Percentiles rank a stretch among this genome's conserved stretches.
Conservation (phyloP, 2,113 vertebrate species). For the Thalassoma bifasciatum region DNA sequence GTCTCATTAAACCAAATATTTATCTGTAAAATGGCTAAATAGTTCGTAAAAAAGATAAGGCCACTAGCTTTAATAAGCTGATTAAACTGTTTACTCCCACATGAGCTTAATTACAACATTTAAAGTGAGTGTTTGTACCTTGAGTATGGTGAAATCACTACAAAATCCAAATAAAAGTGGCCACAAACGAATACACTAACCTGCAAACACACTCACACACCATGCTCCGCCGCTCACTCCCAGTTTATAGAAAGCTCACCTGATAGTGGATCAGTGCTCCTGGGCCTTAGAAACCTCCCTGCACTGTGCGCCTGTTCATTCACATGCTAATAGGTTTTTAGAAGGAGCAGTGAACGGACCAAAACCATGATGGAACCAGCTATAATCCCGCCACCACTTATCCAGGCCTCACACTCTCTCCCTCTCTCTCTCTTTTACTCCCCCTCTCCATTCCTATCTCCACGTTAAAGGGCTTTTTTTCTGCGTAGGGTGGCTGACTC, state of each 20-base stretch:
- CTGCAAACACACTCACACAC: conserved; percentile 2
- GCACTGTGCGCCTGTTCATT: conserved; percentile 72
- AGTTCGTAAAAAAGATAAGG: conserved; percentile 2
- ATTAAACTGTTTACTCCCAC: conserved; percentile 52
- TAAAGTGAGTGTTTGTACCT: conserved; percentile 1
- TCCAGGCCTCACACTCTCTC: conserved; percentile 55
- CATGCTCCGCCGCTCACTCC: conserved; percentile 20
- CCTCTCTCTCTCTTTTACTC: conserved; percentile 29
- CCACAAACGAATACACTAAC: conserved; percentile 1
- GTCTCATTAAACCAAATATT: neutral
- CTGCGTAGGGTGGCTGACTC: conserved; percentile 55
- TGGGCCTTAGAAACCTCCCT: conserved; percentile 68
- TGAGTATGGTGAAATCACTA: conserved; percentile 32
- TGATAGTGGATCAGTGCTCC: conserved; percentile 74
- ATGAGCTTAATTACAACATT: conserved; percentile 34
- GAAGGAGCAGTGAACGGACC: conserved; percentile 71
- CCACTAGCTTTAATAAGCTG: conserved; percentile 38
- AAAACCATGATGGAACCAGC: conserved; percentile 74
- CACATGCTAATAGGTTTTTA: conserved; percentile 81
- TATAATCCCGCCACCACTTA: conserved; percentile 77
- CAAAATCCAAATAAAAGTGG: conserved; percentile 22
- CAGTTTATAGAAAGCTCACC: conserved; percentile 69
- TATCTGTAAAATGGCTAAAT: neutral
- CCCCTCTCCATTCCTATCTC: conserved; percentile 61
- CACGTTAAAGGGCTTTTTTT: conserved; percentile 47